Percentiles rank a stretch among this genome's conserved stretches.
Evolutionary conservation across 2,113 vertebrate genomes (phyloP).

Genomic region (Petromus typicus): DNA sequence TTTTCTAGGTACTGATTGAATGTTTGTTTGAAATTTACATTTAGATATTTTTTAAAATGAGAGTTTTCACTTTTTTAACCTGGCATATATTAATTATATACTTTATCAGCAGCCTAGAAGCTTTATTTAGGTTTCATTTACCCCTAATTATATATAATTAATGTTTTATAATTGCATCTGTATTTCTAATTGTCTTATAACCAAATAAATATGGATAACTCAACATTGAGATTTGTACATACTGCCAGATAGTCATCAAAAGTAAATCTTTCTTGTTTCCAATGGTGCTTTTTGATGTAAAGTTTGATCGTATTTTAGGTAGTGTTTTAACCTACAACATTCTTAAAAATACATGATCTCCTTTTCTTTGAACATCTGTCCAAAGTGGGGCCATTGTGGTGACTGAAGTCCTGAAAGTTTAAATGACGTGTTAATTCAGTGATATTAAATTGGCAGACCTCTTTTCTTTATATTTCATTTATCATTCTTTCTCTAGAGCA

Average conservation of each 20-base stretch:
- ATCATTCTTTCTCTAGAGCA: neutral
- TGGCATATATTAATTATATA: neutral
- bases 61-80: neutral
- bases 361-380: conserved; percentile 9
- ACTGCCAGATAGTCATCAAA: neutral
- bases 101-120: conserved; percentile 5
- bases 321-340: neutral
- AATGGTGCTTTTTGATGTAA: neutral
- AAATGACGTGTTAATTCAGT: neutral
- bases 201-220: neutral
- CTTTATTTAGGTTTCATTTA: conserved; percentile 52
- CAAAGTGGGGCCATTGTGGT: neutral
- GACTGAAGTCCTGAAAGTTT: conserved; percentile 16
- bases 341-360: neutral
- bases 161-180: conserved; percentile 6
- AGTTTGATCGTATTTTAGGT: neutral
- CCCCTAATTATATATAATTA: conserved; percentile 36
- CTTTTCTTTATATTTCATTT: neutral
- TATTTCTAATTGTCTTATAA: conserved; percentile 53
- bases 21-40: conserved; percentile 43
- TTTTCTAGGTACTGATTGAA: conserved; percentile 41
- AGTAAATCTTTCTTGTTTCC: neutral
- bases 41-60: conserved; percentile 49
- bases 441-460: neutral
- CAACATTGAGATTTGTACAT: neutral